phyloP scores from a whole-genome alignment of 2,113 vertebrate species.

The Pseudolaguvia tuberculata region DNA sequence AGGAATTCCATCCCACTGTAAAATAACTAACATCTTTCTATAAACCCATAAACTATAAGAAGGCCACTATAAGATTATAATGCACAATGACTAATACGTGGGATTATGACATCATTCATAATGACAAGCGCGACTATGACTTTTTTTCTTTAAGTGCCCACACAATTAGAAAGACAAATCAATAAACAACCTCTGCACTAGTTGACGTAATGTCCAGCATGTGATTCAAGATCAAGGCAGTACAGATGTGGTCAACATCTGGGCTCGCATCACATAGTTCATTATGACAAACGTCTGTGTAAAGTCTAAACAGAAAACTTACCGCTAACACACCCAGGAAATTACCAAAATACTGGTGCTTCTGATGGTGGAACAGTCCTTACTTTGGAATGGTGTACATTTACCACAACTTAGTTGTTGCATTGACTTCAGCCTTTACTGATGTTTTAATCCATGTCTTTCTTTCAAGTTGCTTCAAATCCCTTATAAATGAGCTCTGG shows the following conservation, averaged over 20 bases:
- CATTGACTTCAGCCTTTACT: too few species aligned
- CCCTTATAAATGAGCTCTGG: too few species aligned
- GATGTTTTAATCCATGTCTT: background rate
- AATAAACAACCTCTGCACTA: background rate
- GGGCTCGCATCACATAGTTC: background rate
- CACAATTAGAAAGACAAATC: too few species aligned
- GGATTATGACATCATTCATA: too few species aligned
- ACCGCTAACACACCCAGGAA: background rate
- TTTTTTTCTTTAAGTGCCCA: too few species aligned
- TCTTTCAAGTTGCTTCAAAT: background rate
- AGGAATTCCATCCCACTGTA: too few species aligned
- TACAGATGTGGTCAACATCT: background rate
- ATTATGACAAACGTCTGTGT: background rate
- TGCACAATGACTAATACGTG: too few species aligned
- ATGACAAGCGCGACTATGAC: background rate
- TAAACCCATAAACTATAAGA: too few species aligned
- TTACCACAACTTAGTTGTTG: background rate
- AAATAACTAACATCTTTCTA: too few species aligned
- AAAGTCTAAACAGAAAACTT: background rate
- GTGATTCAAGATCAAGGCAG: background rate
- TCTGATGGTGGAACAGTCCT: too few species aligned
- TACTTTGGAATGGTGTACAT: background rate
- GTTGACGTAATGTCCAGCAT: background rate
- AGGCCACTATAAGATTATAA: too few species aligned
- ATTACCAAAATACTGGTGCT: background rate